These are phyloP conservation scores for Siniperca knerii DNA, from an alignment of 2,113 vertebrate genomes.

Conservation along the genomic window DNA sequence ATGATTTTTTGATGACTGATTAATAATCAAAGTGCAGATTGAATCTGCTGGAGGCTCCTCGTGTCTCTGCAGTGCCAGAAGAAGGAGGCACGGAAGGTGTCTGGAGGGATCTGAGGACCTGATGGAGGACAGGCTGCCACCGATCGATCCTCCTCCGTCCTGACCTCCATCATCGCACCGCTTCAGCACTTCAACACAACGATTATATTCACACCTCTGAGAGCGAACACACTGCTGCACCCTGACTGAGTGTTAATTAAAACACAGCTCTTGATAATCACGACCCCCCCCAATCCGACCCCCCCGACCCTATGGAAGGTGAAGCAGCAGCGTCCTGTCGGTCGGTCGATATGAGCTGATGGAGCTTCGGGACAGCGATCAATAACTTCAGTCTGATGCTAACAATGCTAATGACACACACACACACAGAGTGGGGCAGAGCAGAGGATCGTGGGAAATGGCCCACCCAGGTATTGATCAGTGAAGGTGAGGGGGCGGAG, in stretches of 20 bases:
- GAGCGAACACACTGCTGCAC: not conserved
- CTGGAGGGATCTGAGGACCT: slow-evolving; percentile 19
- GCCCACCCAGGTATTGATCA: slow-evolving; percentile 40
- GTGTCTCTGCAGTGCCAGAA: not conserved
- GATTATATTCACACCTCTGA: slow-evolving; percentile 30
- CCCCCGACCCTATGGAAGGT: slow-evolving; percentile 14
- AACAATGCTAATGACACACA: slow-evolving; percentile 52
- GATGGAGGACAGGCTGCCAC: slow-evolving; percentile 12
- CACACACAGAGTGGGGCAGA: not conserved
- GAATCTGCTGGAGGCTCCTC: not conserved
- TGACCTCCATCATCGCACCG: slow-evolving; percentile 41
- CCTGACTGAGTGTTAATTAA: slow-evolving; percentile 53
- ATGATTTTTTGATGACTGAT: too few species aligned
- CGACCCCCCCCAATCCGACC: not conserved
- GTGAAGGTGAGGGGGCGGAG: slow-evolving; percentile 4
- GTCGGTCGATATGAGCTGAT: slow-evolving; percentile 43
- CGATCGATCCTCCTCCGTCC: not conserved
- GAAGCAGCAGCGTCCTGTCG: not conserved
- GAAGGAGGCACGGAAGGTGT: slow-evolving; percentile 2
- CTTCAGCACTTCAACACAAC: slow-evolving; percentile 37
- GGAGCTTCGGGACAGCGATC: slow-evolving; percentile 39
- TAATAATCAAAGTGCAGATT: too few species aligned
- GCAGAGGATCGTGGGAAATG: slow-evolving; percentile 68
- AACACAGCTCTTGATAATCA: slow-evolving; percentile 10
- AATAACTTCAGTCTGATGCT: slow-evolving; percentile 48